phyloP scores from a whole-genome alignment of 2,797 vertebrate species.

The Poeciliopsis turneri region DNA sequence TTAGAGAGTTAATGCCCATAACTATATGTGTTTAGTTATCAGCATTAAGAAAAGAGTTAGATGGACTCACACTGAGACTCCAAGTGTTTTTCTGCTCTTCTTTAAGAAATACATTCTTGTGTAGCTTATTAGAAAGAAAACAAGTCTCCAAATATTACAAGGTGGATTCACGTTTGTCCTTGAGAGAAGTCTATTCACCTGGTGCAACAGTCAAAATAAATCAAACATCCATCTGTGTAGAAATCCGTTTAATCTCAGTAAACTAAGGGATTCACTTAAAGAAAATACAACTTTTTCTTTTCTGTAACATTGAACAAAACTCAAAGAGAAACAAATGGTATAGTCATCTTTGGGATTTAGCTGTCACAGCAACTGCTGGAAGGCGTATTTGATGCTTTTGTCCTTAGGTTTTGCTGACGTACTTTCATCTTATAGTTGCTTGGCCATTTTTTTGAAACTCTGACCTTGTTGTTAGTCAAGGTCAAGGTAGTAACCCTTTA shows the following conservation, averaged over 20 bases:
- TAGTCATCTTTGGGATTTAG: constrained; percentile 2
- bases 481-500: neutral
- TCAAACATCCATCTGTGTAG: constrained; percentile 28
- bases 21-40: no score
- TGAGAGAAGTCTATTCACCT: constrained; percentile 26
- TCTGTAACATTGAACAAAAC: neutral
- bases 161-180: constrained; percentile 13
- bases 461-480: neutral
- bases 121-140: neutral
- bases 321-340: constrained; percentile 10
- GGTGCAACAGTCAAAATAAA: constrained; percentile 35
- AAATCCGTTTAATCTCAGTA: constrained; percentile 38
- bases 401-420: neutral
- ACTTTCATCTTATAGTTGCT: neutral
- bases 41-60: no score
- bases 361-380: neutral
- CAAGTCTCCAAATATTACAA: constrained; percentile 12
- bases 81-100: neutral
- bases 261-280: constrained; percentile 18
- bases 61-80: neutral
- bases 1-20: neutral
- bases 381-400: neutral
- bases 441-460: neutral
- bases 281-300: neutral
- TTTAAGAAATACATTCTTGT: neutral